These are phyloP conservation scores for Glyptemys insculpta DNA, from an alignment of 2,797 vertebrate genomes.

Conservation along the genomic window DNA sequence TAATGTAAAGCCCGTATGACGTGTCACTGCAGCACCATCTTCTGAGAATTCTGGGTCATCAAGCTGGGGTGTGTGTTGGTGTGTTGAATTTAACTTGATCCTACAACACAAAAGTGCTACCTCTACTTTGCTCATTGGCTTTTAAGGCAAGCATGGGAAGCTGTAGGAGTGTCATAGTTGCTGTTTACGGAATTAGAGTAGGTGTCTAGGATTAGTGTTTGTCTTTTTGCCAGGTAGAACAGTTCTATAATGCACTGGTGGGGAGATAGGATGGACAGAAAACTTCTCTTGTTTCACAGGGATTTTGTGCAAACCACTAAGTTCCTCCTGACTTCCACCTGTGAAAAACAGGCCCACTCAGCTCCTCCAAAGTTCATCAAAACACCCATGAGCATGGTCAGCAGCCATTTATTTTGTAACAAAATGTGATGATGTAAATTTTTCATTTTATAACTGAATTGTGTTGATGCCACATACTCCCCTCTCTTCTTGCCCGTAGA, in stretches of 20 bases:
- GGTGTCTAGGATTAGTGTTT: constrained; percentile 44
- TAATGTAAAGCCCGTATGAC: not conserved
- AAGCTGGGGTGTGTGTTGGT: not conserved
- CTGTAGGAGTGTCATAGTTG: not conserved
- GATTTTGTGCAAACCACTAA: not conserved
- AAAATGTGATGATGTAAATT: fast-evolving
- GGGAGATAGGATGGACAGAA: constrained; percentile 32
- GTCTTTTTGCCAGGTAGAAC: not conserved
- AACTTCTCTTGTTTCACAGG: not conserved
- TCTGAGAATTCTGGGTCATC: not conserved
- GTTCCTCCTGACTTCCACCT: not conserved
- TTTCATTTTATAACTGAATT: not conserved
- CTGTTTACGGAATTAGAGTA: not conserved
- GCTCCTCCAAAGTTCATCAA: not conserved
- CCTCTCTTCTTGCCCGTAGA: not conserved
- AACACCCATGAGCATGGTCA: not conserved
- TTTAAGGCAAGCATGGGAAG: not conserved
- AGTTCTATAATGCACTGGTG: constrained; percentile 25
- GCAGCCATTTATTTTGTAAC: not conserved
- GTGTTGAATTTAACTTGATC: not conserved
- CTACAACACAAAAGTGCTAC: not conserved
- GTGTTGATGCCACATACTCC: not conserved
- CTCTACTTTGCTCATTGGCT: not conserved
- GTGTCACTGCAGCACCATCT: constrained; percentile 20
- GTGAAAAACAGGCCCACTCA: not conserved